phyloP scores from a whole-genome alignment of 2,797 vertebrate genomes.

The Sebastes aleutianus region DNA sequence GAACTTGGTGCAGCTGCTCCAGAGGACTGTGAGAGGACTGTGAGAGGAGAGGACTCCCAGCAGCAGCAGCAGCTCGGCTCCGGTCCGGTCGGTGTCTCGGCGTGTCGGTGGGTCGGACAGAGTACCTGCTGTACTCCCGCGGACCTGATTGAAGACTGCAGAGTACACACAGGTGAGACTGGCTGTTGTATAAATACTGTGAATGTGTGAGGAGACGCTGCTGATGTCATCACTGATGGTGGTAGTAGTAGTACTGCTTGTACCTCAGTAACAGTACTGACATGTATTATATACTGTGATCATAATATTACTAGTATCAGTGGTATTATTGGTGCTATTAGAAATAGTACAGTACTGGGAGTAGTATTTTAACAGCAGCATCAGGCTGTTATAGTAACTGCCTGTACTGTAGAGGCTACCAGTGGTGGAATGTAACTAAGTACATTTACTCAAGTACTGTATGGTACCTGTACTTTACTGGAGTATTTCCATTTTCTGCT shows the following conservation, averaged over 20 bases:
- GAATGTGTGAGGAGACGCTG: background rate
- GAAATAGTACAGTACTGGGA: background rate
- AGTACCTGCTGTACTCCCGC: background rate
- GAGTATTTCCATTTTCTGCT: background rate
- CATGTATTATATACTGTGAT: background rate
- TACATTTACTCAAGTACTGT: background rate
- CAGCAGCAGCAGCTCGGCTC: background rate
- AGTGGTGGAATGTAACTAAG: background rate
- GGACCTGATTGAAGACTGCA: constrained; percentile 19
- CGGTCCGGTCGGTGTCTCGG: background rate
- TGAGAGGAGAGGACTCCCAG: background rate
- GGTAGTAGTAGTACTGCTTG: background rate
- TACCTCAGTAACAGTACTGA: background rate
- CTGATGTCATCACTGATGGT: background rate
- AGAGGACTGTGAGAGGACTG: too few species aligned
- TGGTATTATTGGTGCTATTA: background rate
- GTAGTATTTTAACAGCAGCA: background rate
- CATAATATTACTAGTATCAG: background rate
- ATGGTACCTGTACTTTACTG: background rate
- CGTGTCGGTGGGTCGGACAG: background rate
- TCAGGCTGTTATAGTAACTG: too few species aligned
- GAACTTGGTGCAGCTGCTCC: background rate
- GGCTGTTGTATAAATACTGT: background rate
- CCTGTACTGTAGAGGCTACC: too few species aligned
- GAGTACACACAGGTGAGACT: background rate